Percentiles rank a stretch among this genome's conserved stretches.
Evolutionary conservation across 2,113 vertebrate genomes (phyloP).

Genomic region (Trinectes maculatus): DNA sequence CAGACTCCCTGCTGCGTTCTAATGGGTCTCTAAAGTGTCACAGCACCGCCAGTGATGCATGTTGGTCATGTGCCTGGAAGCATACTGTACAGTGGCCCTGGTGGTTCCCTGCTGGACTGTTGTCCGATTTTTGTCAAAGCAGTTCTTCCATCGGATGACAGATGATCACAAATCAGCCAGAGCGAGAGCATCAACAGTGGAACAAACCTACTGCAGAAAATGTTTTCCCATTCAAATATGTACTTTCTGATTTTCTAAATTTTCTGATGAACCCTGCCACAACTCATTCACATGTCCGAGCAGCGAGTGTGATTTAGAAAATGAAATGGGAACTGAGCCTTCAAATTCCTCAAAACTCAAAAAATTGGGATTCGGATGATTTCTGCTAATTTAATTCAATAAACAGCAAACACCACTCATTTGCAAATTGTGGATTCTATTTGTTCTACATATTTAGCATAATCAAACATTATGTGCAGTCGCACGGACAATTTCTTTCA

Average conservation of each 20-base stretch:
- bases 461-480: slow-evolving; percentile 24
- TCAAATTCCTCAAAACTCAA: background rate
- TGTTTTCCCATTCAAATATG: background rate
- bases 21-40: slow-evolving; percentile 49
- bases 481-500: background rate
- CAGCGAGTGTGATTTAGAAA: background rate
- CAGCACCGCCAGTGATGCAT: slow-evolving; percentile 31
- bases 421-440: slow-evolving; percentile 30
- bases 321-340: background rate
- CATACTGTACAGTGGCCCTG: slow-evolving; percentile 6
- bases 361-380: background rate
- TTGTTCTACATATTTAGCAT: slow-evolving; percentile 34
- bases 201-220: background rate
- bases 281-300: background rate
- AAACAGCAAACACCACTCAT: background rate
- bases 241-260: background rate
- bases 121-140: background rate
- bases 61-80: slow-evolving; percentile 49
- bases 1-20: slow-evolving; percentile 51
- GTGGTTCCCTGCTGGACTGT: slow-evolving; percentile 18
- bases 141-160: no score
- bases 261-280: slow-evolving; percentile 1
- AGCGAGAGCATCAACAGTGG: background rate
- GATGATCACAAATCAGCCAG: background rate
- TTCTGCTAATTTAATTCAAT: slow-evolving; percentile 7